phyloP scores from a whole-genome alignment of 2,797 vertebrate species.

The Emys orbicularis region DNA sequence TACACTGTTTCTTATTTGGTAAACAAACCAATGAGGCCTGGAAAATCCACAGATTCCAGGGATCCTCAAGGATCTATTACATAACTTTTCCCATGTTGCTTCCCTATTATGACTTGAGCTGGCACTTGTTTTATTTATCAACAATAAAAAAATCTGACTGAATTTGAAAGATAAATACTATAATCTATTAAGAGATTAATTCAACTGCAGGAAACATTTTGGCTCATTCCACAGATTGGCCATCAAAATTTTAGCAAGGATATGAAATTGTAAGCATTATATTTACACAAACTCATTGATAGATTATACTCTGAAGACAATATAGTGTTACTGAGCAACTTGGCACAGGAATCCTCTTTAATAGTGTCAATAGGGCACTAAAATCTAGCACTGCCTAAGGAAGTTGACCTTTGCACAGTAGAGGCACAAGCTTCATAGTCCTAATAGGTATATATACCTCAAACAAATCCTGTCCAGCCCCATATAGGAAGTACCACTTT shows the following conservation, averaged over 20 bases:
- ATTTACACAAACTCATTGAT: background rate
- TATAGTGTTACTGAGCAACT: background rate
- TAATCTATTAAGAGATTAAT: background rate
- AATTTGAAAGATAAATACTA: background rate
- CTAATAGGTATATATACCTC: background rate
- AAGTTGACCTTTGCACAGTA: background rate
- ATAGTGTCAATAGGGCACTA: background rate
- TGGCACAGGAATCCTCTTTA: background rate
- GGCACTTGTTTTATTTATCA: background rate
- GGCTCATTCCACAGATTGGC: background rate
- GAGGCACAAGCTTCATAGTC: background rate
- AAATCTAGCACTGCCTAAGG: background rate
- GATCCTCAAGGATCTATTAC: background rate
- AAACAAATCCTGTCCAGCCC: background rate
- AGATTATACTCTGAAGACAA: background rate
- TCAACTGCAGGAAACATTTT: background rate
- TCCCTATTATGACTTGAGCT: background rate
- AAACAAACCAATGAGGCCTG: background rate
- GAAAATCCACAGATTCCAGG: background rate
- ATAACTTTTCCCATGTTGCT: background rate
- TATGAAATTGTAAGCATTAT: background rate
- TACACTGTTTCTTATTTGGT: background rate
- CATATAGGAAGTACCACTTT: background rate
- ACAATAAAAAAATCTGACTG: background rate
- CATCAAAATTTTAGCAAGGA: fast-evolving